phyloP scores from a whole-genome alignment of 2,113 vertebrate genomes.

The Amblyopsis rosae region DNA sequence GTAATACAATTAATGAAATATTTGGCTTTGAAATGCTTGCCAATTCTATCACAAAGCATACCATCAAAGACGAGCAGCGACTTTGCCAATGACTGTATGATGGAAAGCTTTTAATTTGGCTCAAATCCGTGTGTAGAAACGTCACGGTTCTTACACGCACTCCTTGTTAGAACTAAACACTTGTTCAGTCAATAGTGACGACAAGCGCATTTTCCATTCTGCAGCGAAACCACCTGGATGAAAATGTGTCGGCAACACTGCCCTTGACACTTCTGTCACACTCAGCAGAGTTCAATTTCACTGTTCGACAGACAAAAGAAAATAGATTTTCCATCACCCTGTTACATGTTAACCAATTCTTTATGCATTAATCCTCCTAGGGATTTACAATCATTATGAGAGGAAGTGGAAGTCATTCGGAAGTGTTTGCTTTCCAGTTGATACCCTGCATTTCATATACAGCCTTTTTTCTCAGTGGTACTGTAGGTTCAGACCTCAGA shows the following conservation, averaged over 20 bases:
- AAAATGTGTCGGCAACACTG: constrained; percentile 12
- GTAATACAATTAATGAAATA: background rate
- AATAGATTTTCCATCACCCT: constrained; percentile 31
- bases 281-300: constrained; percentile 68
- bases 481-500: no score
- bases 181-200: constrained; percentile 41
- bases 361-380: background rate
- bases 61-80: background rate
- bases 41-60: background rate
- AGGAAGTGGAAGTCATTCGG: no score
- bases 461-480: no score
- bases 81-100: constrained; percentile 12
- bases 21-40: constrained; percentile 8
- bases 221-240: constrained; percentile 32
- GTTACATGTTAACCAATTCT: background rate
- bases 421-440: no score
- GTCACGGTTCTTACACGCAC: constrained; percentile 19
- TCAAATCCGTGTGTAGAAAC: constrained; percentile 7
- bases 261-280: constrained; percentile 58
- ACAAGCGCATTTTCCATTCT: constrained; percentile 39
- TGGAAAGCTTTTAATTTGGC: constrained; percentile 6
- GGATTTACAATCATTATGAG: no score
- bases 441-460: no score
- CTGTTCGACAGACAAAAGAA: constrained; percentile 56
- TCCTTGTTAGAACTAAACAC: constrained; percentile 44